Base-by-base conservation (phyloP, 2,797 vertebrate genomes). In the Mormyrops attenuatus region DNA sequence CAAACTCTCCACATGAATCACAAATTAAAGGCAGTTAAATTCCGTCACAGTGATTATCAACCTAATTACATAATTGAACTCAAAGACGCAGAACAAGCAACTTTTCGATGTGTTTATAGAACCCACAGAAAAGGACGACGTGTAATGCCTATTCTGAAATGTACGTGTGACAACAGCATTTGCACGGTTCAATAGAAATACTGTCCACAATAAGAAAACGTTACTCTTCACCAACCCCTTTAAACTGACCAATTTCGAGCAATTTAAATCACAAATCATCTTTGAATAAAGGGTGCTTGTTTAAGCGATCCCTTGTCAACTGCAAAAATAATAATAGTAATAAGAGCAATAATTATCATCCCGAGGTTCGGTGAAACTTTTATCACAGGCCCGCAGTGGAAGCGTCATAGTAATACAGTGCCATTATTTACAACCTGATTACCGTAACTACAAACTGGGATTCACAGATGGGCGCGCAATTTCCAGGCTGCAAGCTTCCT, bases 341-440 rank as follows among this genome's bases (percentile, higher is more conserved):
- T 95, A 96, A 95, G 96, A 95, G 95, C 95, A 95, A 96, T 96
- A 96, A 96, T 96, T 96, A 96, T 96, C 95, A 96, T 95, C 94
- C 95, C 96, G 95, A 95, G 95, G 95, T 95, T 95, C 94, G 94
- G 94, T 95, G 93, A 93, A 96, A 94, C 94, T 93, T 95, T 96
- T 96, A 95, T 95, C 96, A 95, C 95, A 94, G 94, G 94, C 93
- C 95, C 95, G 95, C 95, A 94, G 94, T 95, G 95, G 94, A 93
- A 94, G 94, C 94, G 94, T 95, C 94, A 38, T 96, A 95, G 96
- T 96, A 95, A 95, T 96, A 95, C 95, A 94, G 94, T 96, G 94
- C 95, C 95, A 95, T 95, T 96, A 96, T 95, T 96, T 95, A 95
- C 93, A 57, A 92, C 93, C 94, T 94, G 94, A 96, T 96, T 95